Evolutionary conservation across 2,797 vertebrate species (phyloP).

Genomic region (Vespertilio murinus): DNA sequence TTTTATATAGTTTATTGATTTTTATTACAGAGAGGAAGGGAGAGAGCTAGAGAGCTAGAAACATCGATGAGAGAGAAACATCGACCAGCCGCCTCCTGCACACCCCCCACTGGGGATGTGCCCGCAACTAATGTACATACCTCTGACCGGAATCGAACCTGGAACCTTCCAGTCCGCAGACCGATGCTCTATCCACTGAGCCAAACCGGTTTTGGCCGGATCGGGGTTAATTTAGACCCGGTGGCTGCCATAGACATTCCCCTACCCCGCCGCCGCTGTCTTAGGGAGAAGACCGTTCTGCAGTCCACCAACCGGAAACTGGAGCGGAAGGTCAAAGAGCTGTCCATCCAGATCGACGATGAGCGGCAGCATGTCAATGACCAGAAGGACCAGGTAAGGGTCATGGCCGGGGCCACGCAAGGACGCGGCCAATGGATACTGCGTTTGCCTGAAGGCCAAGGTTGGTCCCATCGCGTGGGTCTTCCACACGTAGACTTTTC

Average conservation of each 20-base stretch:
- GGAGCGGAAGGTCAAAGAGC: conserved; percentile 95
- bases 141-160: no score
- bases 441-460: background rate
- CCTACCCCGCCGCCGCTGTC: rapidly evolving
- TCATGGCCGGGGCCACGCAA: background rate
- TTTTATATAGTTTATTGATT: no score
- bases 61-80: no score
- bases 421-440: background rate
- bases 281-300: conserved; percentile 90
- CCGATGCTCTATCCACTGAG: no score
- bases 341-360: conserved; percentile 93
- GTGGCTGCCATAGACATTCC: background rate
- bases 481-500: background rate
- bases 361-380: conserved; percentile 92
- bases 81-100: no score
- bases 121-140: no score
- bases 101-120: no score
- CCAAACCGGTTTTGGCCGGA: no score
- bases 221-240: background rate
- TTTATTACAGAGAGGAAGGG: no score
- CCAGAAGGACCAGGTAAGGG: conserved; percentile 93
- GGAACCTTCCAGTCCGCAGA: no score
- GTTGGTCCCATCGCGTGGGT: background rate
- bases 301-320: conserved; percentile 91
- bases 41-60: no score